These are phyloP conservation scores for Camponotus pennsylvanicus DNA, from an alignment of 1,140 invertebrate species.

Conservation along the genomic window DNA sequence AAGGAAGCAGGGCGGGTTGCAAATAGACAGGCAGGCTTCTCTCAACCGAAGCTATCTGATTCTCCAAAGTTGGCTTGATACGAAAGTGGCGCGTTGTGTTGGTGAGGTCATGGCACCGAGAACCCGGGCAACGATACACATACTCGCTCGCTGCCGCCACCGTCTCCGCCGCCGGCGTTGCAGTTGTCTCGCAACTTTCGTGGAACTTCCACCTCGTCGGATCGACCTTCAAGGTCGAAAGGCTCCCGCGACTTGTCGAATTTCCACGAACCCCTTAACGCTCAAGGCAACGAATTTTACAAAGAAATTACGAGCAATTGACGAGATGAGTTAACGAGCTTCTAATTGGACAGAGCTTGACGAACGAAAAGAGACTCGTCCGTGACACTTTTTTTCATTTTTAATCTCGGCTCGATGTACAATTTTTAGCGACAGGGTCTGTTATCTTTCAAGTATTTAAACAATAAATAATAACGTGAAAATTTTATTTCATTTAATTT, in stretches of 20 bases:
- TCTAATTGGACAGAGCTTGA: slow-evolving; percentile 21
- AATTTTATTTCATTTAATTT: slow-evolving; percentile 26
- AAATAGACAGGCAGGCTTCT: background rate
- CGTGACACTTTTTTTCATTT: background rate
- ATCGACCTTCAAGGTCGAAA: slow-evolving; percentile 59
- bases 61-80: slow-evolving; percentile 59
- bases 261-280: slow-evolving; percentile 18
- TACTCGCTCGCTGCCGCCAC: background rate
- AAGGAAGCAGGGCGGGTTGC: background rate
- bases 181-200: slow-evolving; percentile 57
- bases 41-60: slow-evolving; percentile 30
- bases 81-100: slow-evolving; percentile 59
- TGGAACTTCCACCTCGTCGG: slow-evolving; percentile 47
- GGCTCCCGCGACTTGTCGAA: slow-evolving; percentile 41
- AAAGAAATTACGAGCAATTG: slow-evolving; percentile 32
- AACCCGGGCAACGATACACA: slow-evolving; percentile 61
- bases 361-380: slow-evolving; percentile 2
- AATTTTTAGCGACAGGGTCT: background rate
- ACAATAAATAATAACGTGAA: background rate
- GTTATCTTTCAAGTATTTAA: slow-evolving; percentile 22
- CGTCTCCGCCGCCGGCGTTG: background rate
- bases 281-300: background rate
- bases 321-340: slow-evolving; percentile 40
- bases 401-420: background rate
- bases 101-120: slow-evolving; percentile 66